Conservation (phyloP, 2,797 vertebrate genomes). For the Anguilla marmorata region DNA sequence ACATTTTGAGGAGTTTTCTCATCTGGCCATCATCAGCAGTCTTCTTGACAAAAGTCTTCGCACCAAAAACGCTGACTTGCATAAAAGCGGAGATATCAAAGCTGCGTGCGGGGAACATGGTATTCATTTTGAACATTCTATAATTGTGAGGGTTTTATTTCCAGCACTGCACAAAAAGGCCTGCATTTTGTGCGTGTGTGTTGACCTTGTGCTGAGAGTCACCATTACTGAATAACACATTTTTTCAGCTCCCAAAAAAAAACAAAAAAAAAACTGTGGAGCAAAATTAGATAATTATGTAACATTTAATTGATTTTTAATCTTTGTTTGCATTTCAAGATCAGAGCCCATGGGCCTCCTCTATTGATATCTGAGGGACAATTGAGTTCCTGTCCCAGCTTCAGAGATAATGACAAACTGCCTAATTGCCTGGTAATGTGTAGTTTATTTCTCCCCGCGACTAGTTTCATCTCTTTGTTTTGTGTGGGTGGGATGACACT, state of each 20-base stretch:
- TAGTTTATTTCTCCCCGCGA: neutral
- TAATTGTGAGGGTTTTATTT: neutral
- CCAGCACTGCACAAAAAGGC: neutral
- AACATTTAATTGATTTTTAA: slow-evolving; percentile 11
- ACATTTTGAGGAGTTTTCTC: neutral
- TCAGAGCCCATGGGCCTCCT: slow-evolving; percentile 12
- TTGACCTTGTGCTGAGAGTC: neutral
- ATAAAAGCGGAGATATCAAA: neutral
- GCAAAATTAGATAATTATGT: slow-evolving; percentile 1
- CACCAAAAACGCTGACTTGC: neutral
- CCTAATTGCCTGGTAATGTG: slow-evolving; percentile 28
- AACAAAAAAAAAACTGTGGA: neutral
- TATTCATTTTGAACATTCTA: neutral
- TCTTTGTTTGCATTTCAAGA: slow-evolving; percentile 20
- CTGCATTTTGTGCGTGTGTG: neutral
- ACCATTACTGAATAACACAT: neutral
- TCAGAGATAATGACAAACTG: slow-evolving; percentile 3
- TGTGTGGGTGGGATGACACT: neutral
- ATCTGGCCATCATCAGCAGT: neutral
- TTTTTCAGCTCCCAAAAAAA: neutral
- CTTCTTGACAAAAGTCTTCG: neutral
- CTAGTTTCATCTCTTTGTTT: neutral
- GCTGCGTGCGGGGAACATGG: neutral
- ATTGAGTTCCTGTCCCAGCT: slow-evolving; percentile 10
- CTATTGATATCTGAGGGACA: slow-evolving; percentile 14